Conservation (phyloP, 2,888 invertebrate species). For the Hyposoter dolosus region DNA sequence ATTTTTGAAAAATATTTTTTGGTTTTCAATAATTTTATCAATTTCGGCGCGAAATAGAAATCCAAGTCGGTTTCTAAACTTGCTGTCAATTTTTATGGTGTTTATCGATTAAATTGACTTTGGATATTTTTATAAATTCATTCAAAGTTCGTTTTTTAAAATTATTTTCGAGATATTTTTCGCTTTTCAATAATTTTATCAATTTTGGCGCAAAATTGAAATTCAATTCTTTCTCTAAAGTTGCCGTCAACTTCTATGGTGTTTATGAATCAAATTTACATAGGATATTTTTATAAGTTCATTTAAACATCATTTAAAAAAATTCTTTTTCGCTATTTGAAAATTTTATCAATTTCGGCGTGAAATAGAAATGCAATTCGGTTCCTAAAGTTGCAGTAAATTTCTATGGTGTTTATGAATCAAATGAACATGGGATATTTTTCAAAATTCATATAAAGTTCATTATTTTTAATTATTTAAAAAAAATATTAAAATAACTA, state of each 20-base stretch:
- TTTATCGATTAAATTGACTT: too few relatives aligned
- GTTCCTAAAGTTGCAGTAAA: neutral
- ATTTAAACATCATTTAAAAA: too few relatives aligned
- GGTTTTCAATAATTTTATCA: neutral
- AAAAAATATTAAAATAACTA: neutral
- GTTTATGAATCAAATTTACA: neutral
- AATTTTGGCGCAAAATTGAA: neutral
- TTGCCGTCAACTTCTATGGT: neutral
- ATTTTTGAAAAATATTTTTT: neutral
- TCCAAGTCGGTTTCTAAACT: neutral
- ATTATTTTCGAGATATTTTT: neutral
- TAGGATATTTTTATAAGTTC: neutral
- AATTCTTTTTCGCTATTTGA: neutral
- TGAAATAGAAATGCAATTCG: neutral
- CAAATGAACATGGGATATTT: neutral
- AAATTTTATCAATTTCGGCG: neutral
- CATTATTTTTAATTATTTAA: neutral
- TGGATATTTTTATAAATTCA: too few relatives aligned
- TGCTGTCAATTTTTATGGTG: too few relatives aligned
- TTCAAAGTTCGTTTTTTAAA: neutral
- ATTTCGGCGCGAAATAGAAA: neutral
- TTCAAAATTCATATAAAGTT: neutral
- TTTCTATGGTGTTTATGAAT: neutral
- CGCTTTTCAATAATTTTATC: neutral
- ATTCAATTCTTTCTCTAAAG: neutral